Evolutionary conservation across 1,140 invertebrate genomes (phyloP).

Genomic region (Dreissena polymorpha): DNA sequence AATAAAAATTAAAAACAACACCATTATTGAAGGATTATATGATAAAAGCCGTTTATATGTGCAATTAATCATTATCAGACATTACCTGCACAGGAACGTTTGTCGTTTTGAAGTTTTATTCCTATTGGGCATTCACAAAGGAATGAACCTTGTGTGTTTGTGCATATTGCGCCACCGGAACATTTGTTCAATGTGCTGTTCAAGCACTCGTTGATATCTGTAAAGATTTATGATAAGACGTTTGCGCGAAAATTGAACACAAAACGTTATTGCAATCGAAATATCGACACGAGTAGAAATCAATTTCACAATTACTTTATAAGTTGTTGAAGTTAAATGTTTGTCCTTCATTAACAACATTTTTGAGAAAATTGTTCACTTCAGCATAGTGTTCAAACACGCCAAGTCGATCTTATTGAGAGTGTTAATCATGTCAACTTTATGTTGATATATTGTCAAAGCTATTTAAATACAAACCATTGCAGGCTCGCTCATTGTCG

Average conservation of each 20-base stretch:
- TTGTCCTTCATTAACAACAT: neutral
- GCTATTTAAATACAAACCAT: neutral
- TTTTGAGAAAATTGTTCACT: neutral
- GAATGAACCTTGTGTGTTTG: constrained; percentile 2
- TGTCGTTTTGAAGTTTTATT: neutral
- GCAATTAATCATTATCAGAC: too few species aligned
- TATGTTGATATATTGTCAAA: neutral
- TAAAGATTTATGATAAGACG: neutral
- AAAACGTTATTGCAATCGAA: neutral
- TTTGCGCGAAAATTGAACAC: neutral
- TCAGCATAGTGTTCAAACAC: neutral
- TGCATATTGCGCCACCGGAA: neutral
- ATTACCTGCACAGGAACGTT: neutral
- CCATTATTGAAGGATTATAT: too few species aligned
- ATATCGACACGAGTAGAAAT: neutral
- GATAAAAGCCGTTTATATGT: too few species aligned
- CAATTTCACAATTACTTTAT: neutral
- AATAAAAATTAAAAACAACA: too few species aligned
- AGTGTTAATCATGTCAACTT: neutral
- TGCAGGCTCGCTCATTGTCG: neutral
- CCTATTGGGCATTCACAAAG: neutral
- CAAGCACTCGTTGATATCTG: constrained; percentile 8
- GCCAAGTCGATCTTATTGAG: neutral
- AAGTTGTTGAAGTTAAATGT: neutral
- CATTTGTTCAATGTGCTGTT: neutral